Conservation (phyloP, 2,888 invertebrate genomes). For the Lumbricus terrestris region DNA sequence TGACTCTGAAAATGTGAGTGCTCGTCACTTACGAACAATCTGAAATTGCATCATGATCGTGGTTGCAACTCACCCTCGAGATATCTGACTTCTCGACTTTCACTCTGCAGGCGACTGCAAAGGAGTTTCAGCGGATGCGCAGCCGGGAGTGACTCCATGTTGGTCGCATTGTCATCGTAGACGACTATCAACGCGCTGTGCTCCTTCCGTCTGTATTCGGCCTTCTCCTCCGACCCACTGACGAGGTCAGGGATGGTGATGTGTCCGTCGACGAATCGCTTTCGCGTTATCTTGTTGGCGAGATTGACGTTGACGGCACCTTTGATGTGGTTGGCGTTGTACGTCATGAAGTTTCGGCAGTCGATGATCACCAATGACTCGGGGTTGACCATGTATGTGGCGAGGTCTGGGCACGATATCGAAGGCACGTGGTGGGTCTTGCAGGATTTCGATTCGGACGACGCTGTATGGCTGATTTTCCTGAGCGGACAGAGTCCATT, state of each 20-base stretch:
- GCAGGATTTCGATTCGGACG: background rate
- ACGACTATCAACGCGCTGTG: constrained; percentile 65
- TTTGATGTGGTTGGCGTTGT: constrained; percentile 69
- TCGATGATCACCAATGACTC: constrained; percentile 55
- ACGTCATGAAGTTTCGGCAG: constrained; percentile 71
- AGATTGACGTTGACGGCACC: constrained; percentile 71
- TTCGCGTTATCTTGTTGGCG: constrained; percentile 70
- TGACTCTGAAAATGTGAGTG: background rate
- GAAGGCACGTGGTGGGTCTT: background rate
- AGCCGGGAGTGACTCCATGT: constrained; percentile 60
- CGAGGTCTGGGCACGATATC: background rate
- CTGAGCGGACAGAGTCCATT: background rate
- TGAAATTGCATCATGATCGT: background rate
- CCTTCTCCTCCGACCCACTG: constrained; percentile 68
- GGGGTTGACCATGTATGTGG: background rate
- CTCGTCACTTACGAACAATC: background rate
- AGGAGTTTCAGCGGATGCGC: constrained; percentile 69
- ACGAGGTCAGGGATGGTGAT: constrained; percentile 70
- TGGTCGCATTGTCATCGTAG: constrained; percentile 70
- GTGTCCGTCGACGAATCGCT: constrained; percentile 69
- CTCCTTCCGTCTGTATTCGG: constrained; percentile 64
- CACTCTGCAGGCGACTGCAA: constrained; percentile 69
- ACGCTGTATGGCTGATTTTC: background rate
- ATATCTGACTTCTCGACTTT: constrained; percentile 69
- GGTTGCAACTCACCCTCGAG: constrained; percentile 67